Conservation (phyloP, 2,888 invertebrate species). For the Philaethria dido region DNA sequence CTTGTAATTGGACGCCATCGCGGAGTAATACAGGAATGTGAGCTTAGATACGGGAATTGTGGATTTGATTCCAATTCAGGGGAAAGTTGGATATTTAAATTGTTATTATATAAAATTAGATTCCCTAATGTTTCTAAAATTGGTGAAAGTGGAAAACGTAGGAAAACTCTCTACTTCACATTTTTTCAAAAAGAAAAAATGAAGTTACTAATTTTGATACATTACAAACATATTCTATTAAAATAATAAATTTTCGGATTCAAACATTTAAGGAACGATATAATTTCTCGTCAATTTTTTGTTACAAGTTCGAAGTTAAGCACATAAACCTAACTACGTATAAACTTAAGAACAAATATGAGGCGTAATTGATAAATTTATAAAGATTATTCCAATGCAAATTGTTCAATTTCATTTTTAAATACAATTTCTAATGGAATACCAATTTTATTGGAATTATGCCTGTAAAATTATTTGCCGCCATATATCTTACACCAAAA, state of each 20-base stretch:
- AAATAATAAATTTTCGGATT: too few relatives aligned
- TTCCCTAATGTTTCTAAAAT: too few relatives aligned
- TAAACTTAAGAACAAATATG: neutral
- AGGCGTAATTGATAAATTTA: neutral
- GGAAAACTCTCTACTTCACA: too few relatives aligned
- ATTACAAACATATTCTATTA: too few relatives aligned
- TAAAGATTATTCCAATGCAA: neutral
- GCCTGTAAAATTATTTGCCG: conserved; percentile 26
- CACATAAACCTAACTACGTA: too few relatives aligned
- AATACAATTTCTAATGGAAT: neutral
- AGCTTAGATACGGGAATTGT: neutral
- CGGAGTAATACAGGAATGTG: neutral
- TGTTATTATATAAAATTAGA: neutral
- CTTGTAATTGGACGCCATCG: neutral
- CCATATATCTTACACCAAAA: conserved; percentile 54
- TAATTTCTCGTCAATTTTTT: too few relatives aligned
- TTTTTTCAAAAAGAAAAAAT: too few relatives aligned
- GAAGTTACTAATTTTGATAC: too few relatives aligned
- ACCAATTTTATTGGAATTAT: neutral
- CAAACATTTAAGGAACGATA: too few relatives aligned
- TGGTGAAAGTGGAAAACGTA: too few relatives aligned
- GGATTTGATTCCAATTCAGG: neutral
- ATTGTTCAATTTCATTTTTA: neutral
- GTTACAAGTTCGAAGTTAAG: too few relatives aligned
- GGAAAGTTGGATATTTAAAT: neutral